These are phyloP conservation scores for Halcyon malimbica DNA, from an alignment of 2,113 vertebrate species.

Conservation along the genomic window DNA sequence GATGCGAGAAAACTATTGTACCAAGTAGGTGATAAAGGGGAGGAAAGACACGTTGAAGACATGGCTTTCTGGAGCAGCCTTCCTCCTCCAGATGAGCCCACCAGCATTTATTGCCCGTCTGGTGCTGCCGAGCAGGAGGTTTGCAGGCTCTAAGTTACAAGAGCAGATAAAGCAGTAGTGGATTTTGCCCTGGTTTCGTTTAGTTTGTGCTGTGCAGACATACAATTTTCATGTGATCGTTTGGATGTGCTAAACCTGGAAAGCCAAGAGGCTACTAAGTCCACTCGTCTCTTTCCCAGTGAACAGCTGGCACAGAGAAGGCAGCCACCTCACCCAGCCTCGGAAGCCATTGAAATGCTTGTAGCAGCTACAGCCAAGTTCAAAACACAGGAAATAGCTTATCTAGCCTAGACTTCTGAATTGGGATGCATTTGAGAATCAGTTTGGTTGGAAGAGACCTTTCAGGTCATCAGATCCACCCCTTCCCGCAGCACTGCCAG, in stretches of 20 bases:
- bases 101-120: neutral
- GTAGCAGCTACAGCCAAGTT: neutral
- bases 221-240: neutral
- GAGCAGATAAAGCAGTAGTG: neutral
- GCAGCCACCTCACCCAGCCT: neutral
- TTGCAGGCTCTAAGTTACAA: neutral
- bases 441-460: too few relatives aligned
- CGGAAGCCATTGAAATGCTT: neutral
- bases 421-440: too few relatives aligned
- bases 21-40: neutral
- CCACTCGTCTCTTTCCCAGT: neutral
- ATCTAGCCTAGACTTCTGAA: neutral
- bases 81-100: neutral
- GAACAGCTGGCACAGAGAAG: neutral
- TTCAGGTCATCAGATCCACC: too few relatives aligned
- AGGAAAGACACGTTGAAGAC: neutral
- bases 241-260: neutral
- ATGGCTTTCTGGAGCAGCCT: neutral
- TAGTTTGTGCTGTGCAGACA: neutral
- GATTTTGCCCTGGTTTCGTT: neutral
- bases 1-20: rapidly evolving
- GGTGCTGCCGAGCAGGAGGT: neutral
- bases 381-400: neutral
- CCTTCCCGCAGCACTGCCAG: too few relatives aligned
- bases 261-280: neutral